Evolutionary conservation across 2,113 vertebrate genomes (phyloP).

Genomic region (Brienomyrus brachyistius): DNA sequence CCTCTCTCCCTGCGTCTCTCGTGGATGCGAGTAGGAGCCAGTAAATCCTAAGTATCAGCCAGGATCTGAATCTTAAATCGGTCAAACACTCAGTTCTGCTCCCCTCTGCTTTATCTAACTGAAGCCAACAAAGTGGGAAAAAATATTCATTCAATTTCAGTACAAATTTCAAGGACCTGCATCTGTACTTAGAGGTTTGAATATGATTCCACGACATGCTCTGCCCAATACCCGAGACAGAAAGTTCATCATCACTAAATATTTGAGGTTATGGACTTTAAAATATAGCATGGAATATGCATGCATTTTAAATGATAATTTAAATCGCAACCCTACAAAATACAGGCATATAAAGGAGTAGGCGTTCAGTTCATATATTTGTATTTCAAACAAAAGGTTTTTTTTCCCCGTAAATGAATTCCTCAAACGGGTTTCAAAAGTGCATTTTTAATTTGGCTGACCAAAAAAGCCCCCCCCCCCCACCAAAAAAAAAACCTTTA

Average conservation of each 20-base stretch:
- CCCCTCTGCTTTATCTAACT: background rate
- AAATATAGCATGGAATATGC: background rate
- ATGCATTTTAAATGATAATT: background rate
- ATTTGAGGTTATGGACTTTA: background rate
- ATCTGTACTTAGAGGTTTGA: background rate
- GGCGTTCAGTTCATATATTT: background rate
- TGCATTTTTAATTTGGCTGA: conserved; percentile 10
- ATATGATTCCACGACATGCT: background rate
- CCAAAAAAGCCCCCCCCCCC: background rate
- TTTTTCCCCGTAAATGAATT: background rate
- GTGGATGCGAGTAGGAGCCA: background rate
- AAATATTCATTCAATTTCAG: background rate
- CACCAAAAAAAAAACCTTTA: background rate
- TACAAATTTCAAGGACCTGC: background rate
- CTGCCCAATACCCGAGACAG: background rate
- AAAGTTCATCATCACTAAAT: background rate
- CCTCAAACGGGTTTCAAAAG: background rate
- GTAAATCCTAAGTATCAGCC: conserved; percentile 5
- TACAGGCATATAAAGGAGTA: background rate
- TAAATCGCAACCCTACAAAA: background rate
- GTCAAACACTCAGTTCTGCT: conserved; percentile 12
- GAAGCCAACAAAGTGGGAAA: background rate
- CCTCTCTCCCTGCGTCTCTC: background rate
- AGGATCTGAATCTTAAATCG: conserved; percentile 24
- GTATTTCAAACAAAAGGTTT: background rate